These are phyloP conservation scores for Dinoponera quadriceps DNA, from an alignment of 1,140 invertebrate genomes.

Conservation along the genomic window DNA sequence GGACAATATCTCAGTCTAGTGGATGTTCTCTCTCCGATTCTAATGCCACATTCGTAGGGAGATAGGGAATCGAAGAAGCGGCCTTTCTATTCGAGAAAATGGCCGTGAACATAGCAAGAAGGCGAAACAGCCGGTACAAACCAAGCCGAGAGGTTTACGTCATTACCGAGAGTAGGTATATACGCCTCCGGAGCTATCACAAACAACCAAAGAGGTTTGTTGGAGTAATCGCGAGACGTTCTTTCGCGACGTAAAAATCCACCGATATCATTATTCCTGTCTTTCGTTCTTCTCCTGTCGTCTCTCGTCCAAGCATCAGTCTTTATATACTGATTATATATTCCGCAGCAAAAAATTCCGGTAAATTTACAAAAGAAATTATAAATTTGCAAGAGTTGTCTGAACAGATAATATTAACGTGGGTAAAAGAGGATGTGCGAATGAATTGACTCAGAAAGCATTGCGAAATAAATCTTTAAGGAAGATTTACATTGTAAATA, in stretches of 20 bases:
- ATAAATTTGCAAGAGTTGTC: too few species aligned
- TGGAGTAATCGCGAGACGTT: neutral
- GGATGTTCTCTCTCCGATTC: slow-evolving; percentile 37
- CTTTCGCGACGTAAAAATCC: neutral
- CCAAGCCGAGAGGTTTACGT: neutral
- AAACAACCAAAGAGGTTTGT: neutral
- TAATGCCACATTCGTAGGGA: slow-evolving; percentile 14
- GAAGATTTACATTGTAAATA: too few species aligned
- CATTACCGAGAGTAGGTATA: slow-evolving; percentile 50
- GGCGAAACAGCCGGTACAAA: slow-evolving; percentile 7
- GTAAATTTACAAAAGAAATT: too few species aligned
- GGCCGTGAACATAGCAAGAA: slow-evolving; percentile 53
- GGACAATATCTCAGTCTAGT: slow-evolving; percentile 33
- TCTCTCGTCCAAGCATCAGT: too few species aligned
- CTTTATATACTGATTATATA: too few species aligned
- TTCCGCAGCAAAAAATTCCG: too few species aligned
- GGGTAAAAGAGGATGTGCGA: too few species aligned
- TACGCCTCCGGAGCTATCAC: neutral
- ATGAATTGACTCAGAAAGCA: too few species aligned
- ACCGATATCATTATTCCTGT: too few species aligned
- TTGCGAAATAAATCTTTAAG: too few species aligned
- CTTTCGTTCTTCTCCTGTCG: too few species aligned
- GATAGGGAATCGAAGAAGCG: slow-evolving; percentile 21
- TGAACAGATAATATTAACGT: too few species aligned
- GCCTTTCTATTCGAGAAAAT: slow-evolving; percentile 53